Evolutionary conservation across 1,140 invertebrate species (phyloP), one percentile per base, ranked within the genome.

Genomic region (Lepidurus arcticus): DNA sequence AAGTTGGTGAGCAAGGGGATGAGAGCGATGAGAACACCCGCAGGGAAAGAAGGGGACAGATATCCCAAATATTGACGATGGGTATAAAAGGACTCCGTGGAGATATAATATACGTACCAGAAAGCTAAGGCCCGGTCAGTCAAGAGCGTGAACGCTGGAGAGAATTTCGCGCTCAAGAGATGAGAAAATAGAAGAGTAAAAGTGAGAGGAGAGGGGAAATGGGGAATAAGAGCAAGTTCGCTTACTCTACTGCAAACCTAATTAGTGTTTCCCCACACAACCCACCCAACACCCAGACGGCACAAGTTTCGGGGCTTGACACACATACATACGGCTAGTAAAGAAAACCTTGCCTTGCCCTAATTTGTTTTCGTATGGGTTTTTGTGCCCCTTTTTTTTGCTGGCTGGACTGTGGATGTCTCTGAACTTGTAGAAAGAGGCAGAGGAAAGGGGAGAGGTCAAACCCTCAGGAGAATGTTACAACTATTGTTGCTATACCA

Each of bases 361-460:
- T 13, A n/a, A 65, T 65, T 65, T 65, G 53, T 21, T 65, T n/a
- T 65, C 53, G 53, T 65, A 65, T 65, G 53, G 53, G 53, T n/a
- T 65, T 65, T 34, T 65, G 16, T 16, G 53, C 53, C n/a, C 53
- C 21, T 13, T 65, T 11, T 53, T 21, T 65, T 21, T 21, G 16
- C 53, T n/a, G 34, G 34, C 53, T 21, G 16, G 53, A n/a, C 53
- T 65, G 21, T 21, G 53, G 53, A 65, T 4, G 53, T 4, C 53
- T 65, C 53, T 65, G 1, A 1, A 65, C 9, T 21, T 65, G 8
- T 47, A 47, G 5, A 47, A 16, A 47, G 45, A 16, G 45, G 45
- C 6, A 65, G 1, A 21, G 53, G 53, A 65, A 21, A 65, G 53
- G 21, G 13, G 7, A 7, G 4, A 65, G 6, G 21, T 13, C 21